Conservation (phyloP, 1,140 invertebrate species). For the Coptotermes formosanus region DNA sequence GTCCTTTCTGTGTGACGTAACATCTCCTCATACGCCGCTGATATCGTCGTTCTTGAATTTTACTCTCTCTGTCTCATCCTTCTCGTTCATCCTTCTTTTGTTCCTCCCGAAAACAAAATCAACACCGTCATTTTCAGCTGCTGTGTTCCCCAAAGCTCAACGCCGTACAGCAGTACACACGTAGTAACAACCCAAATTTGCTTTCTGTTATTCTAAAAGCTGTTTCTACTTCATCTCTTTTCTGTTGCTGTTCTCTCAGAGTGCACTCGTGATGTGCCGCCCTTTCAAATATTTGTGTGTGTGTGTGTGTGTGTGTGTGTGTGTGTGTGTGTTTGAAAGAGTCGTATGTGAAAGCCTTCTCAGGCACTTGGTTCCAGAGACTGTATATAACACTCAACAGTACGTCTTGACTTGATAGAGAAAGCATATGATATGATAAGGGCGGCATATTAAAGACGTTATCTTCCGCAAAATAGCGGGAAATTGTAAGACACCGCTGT, state of each 20-base stretch:
- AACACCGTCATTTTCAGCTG: not conserved
- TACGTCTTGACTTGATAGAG: no score
- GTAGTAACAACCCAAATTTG: not conserved
- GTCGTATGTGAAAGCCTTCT: not conserved
- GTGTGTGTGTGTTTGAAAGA: not conserved
- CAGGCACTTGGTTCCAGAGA: not conserved
- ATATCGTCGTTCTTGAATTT: not conserved
- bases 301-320: not conserved
- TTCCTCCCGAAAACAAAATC: not conserved
- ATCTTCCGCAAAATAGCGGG: no score
- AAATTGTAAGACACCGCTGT: no score
- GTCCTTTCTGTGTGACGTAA: not conserved
- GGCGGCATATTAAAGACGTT: no score
- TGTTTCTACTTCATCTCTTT: not conserved
- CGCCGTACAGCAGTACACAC: not conserved
- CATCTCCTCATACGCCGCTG: not conserved
- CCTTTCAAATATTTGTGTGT: not conserved
- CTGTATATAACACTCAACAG: no score
- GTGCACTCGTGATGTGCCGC: not conserved
- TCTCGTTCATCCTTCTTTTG: not conserved
- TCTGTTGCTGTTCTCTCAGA: not conserved
- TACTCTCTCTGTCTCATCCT: not conserved
- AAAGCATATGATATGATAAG: no score
- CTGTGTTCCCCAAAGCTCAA: not conserved
- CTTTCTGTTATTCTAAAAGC: constrained; percentile 17